These are phyloP conservation scores for Oreotrochilus melanogaster DNA, from an alignment of 2,113 vertebrate genomes.

Conservation along the genomic window DNA sequence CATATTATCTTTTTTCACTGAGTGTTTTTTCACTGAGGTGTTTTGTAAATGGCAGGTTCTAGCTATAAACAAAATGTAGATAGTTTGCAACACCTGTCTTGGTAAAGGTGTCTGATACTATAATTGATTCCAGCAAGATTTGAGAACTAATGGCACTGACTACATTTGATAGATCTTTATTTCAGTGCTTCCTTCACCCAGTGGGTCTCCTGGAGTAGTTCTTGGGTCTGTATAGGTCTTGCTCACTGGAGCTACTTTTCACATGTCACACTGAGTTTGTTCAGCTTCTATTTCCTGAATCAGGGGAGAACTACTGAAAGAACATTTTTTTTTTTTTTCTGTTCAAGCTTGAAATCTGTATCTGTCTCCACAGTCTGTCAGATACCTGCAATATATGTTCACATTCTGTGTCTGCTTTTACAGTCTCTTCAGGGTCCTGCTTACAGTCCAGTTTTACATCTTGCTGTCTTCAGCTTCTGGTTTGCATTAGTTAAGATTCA, in stretches of 20 bases:
- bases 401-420: not conserved
- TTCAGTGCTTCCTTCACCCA: not conserved
- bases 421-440: not conserved
- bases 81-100: not conserved
- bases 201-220: not conserved
- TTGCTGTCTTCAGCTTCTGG: not conserved
- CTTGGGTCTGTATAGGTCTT: not conserved
- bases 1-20: not conserved
- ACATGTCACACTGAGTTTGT: not conserved
- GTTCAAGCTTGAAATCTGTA: not conserved
- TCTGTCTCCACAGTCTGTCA: not conserved
- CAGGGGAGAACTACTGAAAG: not conserved
- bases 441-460: fast-evolving
- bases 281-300: not conserved
- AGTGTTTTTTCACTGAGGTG: not conserved
- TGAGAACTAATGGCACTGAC: not conserved
- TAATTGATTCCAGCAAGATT: not conserved
- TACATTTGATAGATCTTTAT: not conserved
- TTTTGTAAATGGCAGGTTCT: not conserved
- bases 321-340: not conserved
- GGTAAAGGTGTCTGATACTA: not conserved
- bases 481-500: not conserved
- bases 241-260: not conserved
- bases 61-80: not conserved
- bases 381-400: fast-evolving